phyloP scores from a whole-genome alignment of 2,113 vertebrate species.

The Formicarius rufipectus region DNA sequence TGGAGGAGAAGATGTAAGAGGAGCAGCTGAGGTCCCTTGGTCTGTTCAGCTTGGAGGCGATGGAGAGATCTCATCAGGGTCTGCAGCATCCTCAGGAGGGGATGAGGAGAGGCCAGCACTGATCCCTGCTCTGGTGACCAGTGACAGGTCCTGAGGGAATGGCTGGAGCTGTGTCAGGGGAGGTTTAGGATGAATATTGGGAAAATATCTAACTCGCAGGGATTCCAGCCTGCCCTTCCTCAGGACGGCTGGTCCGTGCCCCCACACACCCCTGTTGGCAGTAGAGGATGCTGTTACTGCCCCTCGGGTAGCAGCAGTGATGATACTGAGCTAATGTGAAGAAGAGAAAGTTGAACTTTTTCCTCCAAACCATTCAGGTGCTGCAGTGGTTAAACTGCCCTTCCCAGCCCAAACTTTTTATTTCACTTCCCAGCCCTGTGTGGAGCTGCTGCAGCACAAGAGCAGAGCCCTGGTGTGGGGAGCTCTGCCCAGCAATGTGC shows the following conservation, averaged over 20 bases:
- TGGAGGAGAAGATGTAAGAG: not conserved
- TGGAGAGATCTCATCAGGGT: not conserved
- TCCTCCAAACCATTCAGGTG: rapidly evolving
- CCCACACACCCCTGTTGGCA: too few species aligned
- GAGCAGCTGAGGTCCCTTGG: not conserved
- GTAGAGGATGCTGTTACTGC: too few species aligned
- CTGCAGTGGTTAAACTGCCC: not conserved
- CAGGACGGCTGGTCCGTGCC: not conserved
- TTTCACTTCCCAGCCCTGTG: not conserved
- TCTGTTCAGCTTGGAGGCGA: not conserved
- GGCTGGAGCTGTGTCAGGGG: not conserved
- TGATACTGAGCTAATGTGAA: rapidly evolving
- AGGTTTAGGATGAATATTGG: not conserved
- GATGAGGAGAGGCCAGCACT: not conserved
- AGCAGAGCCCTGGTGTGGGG: rapidly evolving
- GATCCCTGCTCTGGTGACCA: not conserved
- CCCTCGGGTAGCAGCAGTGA: rapidly evolving
- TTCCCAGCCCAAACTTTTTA: not conserved
- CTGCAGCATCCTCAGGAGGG: not conserved
- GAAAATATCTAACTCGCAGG: not conserved
- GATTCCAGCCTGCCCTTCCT: not conserved
- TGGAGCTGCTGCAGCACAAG: not conserved
- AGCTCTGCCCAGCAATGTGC: not conserved
- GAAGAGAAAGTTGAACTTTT: not conserved
- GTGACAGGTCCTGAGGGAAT: not conserved